These are phyloP conservation scores for Premnoplex brunnescens DNA, from an alignment of 2,797 vertebrate genomes.

Conservation along the genomic window DNA sequence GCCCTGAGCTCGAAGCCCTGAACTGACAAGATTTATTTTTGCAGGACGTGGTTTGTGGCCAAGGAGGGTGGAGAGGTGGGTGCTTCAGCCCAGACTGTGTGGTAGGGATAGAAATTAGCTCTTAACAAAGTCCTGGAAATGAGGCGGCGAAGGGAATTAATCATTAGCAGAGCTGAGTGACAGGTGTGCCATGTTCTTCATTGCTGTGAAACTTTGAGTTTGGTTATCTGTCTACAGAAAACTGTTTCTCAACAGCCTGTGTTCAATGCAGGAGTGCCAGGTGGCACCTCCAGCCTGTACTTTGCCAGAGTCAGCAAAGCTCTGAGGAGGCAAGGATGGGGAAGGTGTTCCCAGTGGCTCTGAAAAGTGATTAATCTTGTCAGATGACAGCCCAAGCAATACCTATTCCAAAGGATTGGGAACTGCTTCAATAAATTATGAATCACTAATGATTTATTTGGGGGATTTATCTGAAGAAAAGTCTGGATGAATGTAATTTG, in stretches of 20 bases:
- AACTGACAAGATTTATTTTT: background rate
- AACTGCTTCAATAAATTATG: slow-evolving; percentile 16
- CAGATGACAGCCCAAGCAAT: slow-evolving; percentile 4
- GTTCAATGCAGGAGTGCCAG: background rate
- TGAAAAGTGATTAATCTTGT: background rate
- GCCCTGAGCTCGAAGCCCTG: background rate
- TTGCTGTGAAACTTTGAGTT: background rate
- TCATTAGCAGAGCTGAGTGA: slow-evolving; percentile 14
- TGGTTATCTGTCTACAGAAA: slow-evolving; percentile 4
- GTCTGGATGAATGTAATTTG: background rate
- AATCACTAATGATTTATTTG: slow-evolving; percentile 21
- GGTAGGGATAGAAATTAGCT: background rate
- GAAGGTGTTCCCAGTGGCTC: background rate
- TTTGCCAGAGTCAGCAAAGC: background rate
- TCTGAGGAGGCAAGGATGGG: background rate
- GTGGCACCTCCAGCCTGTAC: slow-evolving; percentile 7
- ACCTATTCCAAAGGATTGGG: background rate
- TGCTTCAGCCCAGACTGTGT: background rate
- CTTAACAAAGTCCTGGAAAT: background rate
- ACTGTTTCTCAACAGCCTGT: background rate
- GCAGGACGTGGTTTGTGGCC: background rate
- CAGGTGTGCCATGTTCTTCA: background rate
- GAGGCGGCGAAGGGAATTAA: background rate
- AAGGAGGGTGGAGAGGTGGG: background rate
- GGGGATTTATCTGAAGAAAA: slow-evolving; percentile 3